Base-by-base conservation (phyloP, 35 echinoderm and acorn worm genomes). In the Ophioderma brevispina region DNA sequence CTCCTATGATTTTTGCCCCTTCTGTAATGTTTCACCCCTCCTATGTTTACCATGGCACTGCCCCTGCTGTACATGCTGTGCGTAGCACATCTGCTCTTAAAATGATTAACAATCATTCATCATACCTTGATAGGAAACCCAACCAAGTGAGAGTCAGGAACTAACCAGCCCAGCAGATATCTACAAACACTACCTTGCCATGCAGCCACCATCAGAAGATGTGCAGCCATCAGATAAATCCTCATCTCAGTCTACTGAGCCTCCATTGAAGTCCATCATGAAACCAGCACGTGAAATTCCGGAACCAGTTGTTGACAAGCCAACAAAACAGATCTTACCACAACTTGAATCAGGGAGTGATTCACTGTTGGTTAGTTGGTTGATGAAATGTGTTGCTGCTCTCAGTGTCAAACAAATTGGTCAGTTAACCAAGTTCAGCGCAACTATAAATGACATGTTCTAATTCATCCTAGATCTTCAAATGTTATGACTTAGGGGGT, bases 81-180 rank as follows among this genome's bases (percentile, higher is more conserved):
- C 15, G 18, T 75, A 30, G 25, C 33, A 25, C 6, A 32, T 8
- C 6, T 75, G 17, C 33, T 75, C 33, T 18, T 30, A 21, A n/a
- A n/a, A n/a, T n/a, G n/a, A n/a, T n/a, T n/a, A n/a, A n/a, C n/a
- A n/a, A n/a, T n/a, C n/a, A n/a, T n/a, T n/a, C 41, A 14, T 78
- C 1, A 46, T 23, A 35, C 32, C 63, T 55, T 80, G 37, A n/a
- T 80, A 36, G 25, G 38, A 39, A 42, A 19, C 33, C 34, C 25
- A 90, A 83, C 18, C 83, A 36, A 75, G 35, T 36, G 77, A 77
- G 43, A 83, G 76, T 23, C 41, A 2, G 0, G 70, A 82, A 3
- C 39, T 76, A 43, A 36, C 34, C 32, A 82, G 81, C 8, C 90
- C 90, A 34, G 90, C 70, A 28, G 90, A 91, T 35, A 91, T 91